Conservation (phyloP, 2,888 invertebrate genomes). For the Cephus pulcher region DNA sequence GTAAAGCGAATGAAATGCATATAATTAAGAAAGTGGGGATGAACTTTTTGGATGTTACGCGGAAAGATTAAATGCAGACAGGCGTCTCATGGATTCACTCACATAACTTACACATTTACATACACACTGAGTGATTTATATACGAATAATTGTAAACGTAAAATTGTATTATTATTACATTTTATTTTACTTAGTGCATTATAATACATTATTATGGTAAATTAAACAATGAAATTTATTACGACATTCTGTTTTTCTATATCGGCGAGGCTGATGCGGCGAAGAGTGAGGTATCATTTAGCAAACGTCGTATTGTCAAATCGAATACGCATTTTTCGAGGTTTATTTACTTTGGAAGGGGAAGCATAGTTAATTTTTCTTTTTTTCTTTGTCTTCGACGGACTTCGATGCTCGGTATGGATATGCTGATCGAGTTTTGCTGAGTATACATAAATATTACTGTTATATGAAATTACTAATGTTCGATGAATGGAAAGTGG, state of each 20-base stretch:
- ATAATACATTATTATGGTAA: slow-evolving; percentile 44
- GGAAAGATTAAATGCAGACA: slow-evolving; percentile 9
- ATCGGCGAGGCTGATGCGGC: too few relatives aligned
- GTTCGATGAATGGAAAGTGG: too few relatives aligned
- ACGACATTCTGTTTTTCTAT: neutral
- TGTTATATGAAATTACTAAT: too few relatives aligned
- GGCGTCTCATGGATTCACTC: neutral
- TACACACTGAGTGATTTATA: slow-evolving; percentile 25
- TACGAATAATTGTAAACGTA: slow-evolving; percentile 45
- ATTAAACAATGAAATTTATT: slow-evolving; percentile 39
- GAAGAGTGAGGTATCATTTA: too few relatives aligned
- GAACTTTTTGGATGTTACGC: slow-evolving; percentile 2
- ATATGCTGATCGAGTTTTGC: too few relatives aligned
- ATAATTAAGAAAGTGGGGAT: slow-evolving; percentile 13
- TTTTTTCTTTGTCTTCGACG: too few relatives aligned
- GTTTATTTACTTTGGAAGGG: too few relatives aligned
- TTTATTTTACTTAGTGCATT: slow-evolving; percentile 48
- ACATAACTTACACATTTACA: slow-evolving; percentile 7
- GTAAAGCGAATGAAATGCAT: slow-evolving; percentile 11
- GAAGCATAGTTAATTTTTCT: too few relatives aligned
- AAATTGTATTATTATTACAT: slow-evolving; percentile 53
- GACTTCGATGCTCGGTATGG: too few relatives aligned
- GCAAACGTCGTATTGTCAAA: too few relatives aligned
- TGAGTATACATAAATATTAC: too few relatives aligned
- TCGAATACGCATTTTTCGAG: too few relatives aligned